phyloP scores from a whole-genome alignment of 92 coral and sea anemone genomes.

The Anthopleura xanthogrammica region DNA sequence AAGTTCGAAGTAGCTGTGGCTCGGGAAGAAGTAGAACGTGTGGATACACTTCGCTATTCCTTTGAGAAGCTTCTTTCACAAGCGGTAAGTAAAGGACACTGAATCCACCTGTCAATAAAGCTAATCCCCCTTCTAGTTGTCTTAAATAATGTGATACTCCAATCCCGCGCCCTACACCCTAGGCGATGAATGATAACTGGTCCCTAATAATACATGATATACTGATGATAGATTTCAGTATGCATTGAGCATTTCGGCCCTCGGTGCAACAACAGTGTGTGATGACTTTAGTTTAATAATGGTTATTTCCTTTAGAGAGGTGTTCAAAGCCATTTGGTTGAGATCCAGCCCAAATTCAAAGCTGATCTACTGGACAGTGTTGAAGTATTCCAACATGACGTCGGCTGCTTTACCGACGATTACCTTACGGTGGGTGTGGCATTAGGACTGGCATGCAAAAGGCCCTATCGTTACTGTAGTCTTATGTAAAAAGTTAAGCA shows the following conservation, averaged over 20 bases:
- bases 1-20: slow-evolving; percentile 83
- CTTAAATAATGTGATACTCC: no score
- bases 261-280: neutral
- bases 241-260: no score
- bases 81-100: slow-evolving; percentile 56
- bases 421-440: slow-evolving; percentile 47
- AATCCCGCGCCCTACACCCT: no score
- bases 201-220: no score
- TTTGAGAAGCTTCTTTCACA: slow-evolving; percentile 82
- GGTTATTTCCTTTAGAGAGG: slow-evolving; percentile 42
- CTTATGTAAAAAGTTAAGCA: no score
- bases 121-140: no score
- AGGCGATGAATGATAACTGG: no score
- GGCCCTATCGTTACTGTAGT: neutral
- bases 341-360: slow-evolving; percentile 87
- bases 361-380: slow-evolving; percentile 77
- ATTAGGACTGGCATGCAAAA: neutral
- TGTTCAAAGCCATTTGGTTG: slow-evolving; percentile 73
- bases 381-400: slow-evolving; percentile 63
- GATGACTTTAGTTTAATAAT: neutral
- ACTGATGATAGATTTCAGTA: no score
- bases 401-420: slow-evolving; percentile 52
- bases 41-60: slow-evolving; percentile 82
- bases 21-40: slow-evolving; percentile 87
- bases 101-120: neutral